phyloP scores from a whole-genome alignment of 1,140 invertebrate genomes.

The Heliothis subflexa region DNA sequence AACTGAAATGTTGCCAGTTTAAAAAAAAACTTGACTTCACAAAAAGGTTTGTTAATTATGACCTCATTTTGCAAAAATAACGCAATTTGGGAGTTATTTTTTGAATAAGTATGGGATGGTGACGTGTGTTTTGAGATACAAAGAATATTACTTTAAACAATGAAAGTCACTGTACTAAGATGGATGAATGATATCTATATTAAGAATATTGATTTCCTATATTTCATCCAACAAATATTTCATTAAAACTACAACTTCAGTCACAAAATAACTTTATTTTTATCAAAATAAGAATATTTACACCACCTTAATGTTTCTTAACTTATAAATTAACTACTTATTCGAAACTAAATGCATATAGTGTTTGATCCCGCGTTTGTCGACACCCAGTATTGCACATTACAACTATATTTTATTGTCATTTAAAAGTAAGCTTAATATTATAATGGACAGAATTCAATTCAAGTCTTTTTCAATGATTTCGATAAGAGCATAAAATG shows the following conservation, averaged over 20 bases:
- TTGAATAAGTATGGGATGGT: too few species aligned
- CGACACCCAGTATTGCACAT: conserved; percentile 61
- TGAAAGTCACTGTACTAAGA: neutral
- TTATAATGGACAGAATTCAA: conserved; percentile 7
- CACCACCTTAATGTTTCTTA: conserved; percentile 59
- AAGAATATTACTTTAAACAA: too few species aligned
- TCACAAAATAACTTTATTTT: conserved; percentile 68
- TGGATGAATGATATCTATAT: neutral
- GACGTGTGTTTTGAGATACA: too few species aligned
- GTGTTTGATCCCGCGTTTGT: conserved; percentile 66
- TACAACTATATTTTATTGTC: conserved; percentile 39
- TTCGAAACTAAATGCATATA: conserved; percentile 72
- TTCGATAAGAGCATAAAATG: neutral
- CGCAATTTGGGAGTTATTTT: neutral
- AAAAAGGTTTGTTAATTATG: neutral
- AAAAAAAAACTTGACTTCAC: neutral
- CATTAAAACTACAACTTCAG: conserved; percentile 54
- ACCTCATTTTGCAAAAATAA: neutral
- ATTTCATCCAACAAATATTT: neutral
- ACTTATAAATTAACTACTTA: conserved; percentile 42
- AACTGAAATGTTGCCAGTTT: neutral
- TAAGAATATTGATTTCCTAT: too few species aligned
- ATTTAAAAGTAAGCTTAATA: conserved; percentile 16
- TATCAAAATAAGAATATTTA: conserved; percentile 71
- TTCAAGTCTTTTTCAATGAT: neutral